Evolutionary conservation across 1,140 invertebrate species (phyloP), one percentile per base, ranked within the genome.

Genomic region (Cheumatopsyche charites): DNA sequence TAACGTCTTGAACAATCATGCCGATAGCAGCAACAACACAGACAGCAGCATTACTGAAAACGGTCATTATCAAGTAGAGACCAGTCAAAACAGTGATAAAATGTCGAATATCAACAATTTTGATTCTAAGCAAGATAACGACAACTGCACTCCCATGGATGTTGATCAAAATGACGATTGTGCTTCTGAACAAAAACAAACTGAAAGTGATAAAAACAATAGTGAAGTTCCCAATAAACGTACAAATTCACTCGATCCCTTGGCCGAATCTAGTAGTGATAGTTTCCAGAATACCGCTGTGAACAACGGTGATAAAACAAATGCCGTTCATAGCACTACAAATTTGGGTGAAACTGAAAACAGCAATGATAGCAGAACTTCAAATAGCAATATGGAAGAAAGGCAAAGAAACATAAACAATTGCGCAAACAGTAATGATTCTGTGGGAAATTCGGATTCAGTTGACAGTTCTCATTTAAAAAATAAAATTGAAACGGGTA

Each of bases 291-390:
- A 61, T 23, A n/a, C 23, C 3, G 23, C 21, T 7, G 7, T 43
- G 2, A 70, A 70, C 41, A 61, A 61, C 29, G 23, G 17, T 7
- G 71, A 73, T 6, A 62, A 73, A n/a, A 49, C 65, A 1, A 63
- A 62, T 41, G 61, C 67, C 2, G 69, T 71, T 47, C 68, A 74
- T 29, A 71, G 73, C 43, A 74, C 73, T 7, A 68, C 66, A 15
- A 72, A 36, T 41, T 67, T 52, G 49, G 63, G 21, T 15, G 52
- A 62, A 42, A 70, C 70, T 25, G 73, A 70, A 29, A 70, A 69
- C 43, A 72, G 63, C 42, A 72, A 66, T 23, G 70, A 71, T 61
- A 75, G 62, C 21, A 26, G 29, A 9, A 66, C 21, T 36, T 47
- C 42, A 5, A 52, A 21, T 43, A 55, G 55, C 29, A 65, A 71